Evolutionary conservation across 2,113 vertebrate species (phyloP), one percentile per base, ranked within the genome.

Genomic region (Megaceryle maxima): DNA sequence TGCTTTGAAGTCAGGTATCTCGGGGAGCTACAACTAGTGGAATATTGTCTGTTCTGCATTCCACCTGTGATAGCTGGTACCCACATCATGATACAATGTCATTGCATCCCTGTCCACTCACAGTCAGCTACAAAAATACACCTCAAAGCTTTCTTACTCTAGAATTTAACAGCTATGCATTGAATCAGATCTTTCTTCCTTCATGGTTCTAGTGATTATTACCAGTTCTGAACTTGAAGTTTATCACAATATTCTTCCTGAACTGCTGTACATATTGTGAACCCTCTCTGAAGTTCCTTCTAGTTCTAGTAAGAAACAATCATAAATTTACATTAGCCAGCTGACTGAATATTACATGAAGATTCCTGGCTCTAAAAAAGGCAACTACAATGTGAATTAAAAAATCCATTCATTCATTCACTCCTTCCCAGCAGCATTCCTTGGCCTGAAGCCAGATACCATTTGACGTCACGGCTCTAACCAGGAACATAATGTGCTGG

Each of bases 401-500:
- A 51, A 95, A 79, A 37, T 51, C 59, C 87, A 57, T 86, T 84
- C 94, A 85, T 97, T 95, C 97, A 96, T 94, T 81, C 88, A 88
- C 84, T 94, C 56, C 90, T 95, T 97, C 96, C 96, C 87, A 94
- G 95, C 95, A 98, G 90, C 92, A 92, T 97, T 97, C 95, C 57
- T 22, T 98, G 98, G 98, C 96, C 25, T 16, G 43, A 25, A 7
- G 97, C 98, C 98, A 98, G 97, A 33, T 97, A 95, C 97, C 90
- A 97, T 96, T 95, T 98, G 98, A 98, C 98, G 97, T 98, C 98
- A 98, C 1, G 37, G 83, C 82, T 70, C 95, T 95, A 96, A 98
- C 95, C 95, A 96, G 96, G 98, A 98, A 98, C 98, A 98, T 96
- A 76, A 98, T 98, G 98, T 98, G 95, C 98, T 98, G 98, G 98